phyloP scores from a whole-genome alignment of 2,797 vertebrate species.

The Xyrichtys novacula region DNA sequence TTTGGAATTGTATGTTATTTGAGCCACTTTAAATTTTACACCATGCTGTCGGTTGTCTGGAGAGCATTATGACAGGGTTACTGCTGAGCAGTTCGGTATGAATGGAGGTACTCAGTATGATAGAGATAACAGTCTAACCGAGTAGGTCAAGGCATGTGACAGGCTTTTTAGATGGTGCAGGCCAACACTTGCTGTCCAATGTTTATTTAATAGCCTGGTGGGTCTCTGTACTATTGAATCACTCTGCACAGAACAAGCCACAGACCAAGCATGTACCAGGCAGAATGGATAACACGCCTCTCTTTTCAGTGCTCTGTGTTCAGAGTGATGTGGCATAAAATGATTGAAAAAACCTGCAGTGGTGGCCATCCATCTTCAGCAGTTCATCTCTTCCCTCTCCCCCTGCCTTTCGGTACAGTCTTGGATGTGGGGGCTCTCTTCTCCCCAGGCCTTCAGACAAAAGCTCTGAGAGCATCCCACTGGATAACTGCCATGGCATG shows the following conservation, averaged over 20 bases:
- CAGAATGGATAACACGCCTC: conserved; percentile 50
- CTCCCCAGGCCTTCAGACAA: conserved; percentile 66
- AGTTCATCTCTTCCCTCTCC: conserved; percentile 14
- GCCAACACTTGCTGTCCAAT: conserved; percentile 6
- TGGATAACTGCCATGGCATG: conserved; percentile 72
- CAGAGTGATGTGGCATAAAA: conserved; percentile 59
- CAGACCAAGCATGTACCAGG: conserved; percentile 22
- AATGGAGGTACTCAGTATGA: too few relatives aligned
- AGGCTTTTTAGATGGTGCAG: conserved; percentile 20
- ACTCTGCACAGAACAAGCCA: conserved; percentile 17
- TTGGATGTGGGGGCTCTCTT: conserved; percentile 46
- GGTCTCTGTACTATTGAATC: conserved; percentile 17
- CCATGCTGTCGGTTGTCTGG: too few relatives aligned
- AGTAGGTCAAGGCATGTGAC: conserved; percentile 9
- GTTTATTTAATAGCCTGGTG: conserved; percentile 28
- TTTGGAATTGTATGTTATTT: too few relatives aligned
- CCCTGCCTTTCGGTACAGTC: conserved; percentile 36
- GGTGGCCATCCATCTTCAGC: conserved; percentile 56
- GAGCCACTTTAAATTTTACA: too few relatives aligned
- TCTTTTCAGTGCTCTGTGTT: conserved; percentile 34
- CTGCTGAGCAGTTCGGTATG: too few relatives aligned
- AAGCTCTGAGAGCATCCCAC: conserved; percentile 54
- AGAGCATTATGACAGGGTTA: too few relatives aligned
- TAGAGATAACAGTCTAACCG: conserved; percentile 1
- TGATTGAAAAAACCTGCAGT: conserved; percentile 51